Conservation (phyloP, 2,888 invertebrate species). For the Patella ulyssiponensis region DNA sequence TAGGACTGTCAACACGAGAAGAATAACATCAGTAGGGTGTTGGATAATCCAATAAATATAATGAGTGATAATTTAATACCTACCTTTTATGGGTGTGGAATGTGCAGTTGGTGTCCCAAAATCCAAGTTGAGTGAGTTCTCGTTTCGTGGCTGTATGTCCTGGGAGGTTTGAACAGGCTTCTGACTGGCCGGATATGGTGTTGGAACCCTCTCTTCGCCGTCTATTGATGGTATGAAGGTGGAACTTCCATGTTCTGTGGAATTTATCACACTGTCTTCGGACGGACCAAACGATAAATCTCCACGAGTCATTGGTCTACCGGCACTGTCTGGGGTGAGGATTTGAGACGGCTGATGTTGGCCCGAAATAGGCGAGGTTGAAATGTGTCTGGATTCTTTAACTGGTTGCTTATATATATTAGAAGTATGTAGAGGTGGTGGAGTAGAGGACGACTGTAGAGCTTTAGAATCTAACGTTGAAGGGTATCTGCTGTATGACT, state of each 20-base stretch:
- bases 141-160: neutral
- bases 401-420: no score
- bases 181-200: conserved; percentile 11
- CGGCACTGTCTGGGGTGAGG: no score
- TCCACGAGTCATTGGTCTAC: neutral
- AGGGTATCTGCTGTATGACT: neutral
- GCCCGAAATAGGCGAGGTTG: no score
- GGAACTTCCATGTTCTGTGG: neutral
- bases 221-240: neutral
- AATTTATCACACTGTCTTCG: neutral
- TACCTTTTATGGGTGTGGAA: conserved; percentile 15
- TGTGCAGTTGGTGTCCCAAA: conserved; percentile 10
- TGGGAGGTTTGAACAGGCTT: neutral
- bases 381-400: no score
- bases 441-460: neutral
- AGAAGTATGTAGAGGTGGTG: no score
- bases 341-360: no score
- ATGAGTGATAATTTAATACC: neutral
- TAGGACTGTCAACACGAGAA: no score
- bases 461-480: neutral
- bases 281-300: neutral
- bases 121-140: neutral
- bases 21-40: no score
- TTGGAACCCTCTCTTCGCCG: conserved; percentile 8
- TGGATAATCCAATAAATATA: no score